A percentile compares a stretch with the other conserved stretches of the same genome.
These are phyloP conservation scores for Athalia rosae DNA, from an alignment of 2,888 invertebrate genomes.

Conservation along the genomic window DNA sequence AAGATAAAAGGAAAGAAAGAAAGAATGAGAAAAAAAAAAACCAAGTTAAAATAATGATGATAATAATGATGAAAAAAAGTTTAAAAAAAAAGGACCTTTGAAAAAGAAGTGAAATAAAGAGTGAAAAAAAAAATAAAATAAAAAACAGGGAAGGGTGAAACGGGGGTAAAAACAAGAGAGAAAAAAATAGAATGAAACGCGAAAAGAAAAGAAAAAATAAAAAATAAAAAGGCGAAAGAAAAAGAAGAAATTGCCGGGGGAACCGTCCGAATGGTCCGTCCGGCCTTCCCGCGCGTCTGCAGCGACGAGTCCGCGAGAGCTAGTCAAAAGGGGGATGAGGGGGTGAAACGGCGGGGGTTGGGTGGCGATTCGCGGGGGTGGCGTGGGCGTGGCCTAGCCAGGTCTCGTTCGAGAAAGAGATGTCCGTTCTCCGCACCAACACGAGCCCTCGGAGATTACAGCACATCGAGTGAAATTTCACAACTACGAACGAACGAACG, in stretches of 20 bases:
- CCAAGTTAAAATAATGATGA: too few species aligned
- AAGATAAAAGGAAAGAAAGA: too few species aligned
- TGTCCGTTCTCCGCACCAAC: slow-evolving; percentile 32
- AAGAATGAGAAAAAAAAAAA: too few species aligned
- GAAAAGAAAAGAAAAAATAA: background rate
- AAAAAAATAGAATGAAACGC: background rate
- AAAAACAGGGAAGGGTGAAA: background rate
- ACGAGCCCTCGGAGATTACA: background rate
- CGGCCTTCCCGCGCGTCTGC: slow-evolving; percentile 34
- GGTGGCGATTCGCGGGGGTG: slow-evolving; percentile 57
- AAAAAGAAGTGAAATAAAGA: background rate
- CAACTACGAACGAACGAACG: slow-evolving; percentile 27
- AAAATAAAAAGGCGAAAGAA: too few species aligned
- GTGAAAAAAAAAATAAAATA: background rate
- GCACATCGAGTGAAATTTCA: slow-evolving; percentile 35
- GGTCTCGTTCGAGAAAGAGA: slow-evolving; percentile 57
- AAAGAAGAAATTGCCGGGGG: background rate
- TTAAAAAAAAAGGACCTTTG: too few species aligned
- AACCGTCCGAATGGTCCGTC: slow-evolving; percentile 37
- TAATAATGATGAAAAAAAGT: too few species aligned
- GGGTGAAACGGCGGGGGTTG: slow-evolving; percentile 19
- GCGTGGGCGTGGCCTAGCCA: slow-evolving; percentile 54
- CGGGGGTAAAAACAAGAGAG: background rate
- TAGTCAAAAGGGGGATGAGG: background rate
- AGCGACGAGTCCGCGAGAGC: slow-evolving; percentile 3